These are phyloP conservation scores for Apamea anceps DNA, from an alignment of 2,888 invertebrate genomes.

Conservation along the genomic window DNA sequence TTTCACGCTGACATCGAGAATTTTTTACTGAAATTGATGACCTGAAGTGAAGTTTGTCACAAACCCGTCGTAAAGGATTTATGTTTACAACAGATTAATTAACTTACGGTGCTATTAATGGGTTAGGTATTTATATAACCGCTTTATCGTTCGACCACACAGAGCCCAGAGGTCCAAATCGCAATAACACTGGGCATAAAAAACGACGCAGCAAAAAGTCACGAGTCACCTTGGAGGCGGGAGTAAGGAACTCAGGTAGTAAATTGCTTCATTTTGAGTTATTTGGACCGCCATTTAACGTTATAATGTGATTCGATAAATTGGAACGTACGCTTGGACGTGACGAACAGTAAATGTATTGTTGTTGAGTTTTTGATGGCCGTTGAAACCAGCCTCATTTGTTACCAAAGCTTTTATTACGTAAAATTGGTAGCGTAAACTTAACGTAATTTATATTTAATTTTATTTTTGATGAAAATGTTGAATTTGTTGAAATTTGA, in stretches of 20 bases:
- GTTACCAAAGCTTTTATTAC: conserved; percentile 43
- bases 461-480: not conserved
- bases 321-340: conserved; percentile 70
- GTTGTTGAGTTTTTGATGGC: conserved; percentile 51
- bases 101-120: conserved; percentile 66
- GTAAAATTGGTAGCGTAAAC: conserved; percentile 22
- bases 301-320: conserved; percentile 76
- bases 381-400: conserved; percentile 41
- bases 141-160: conserved; percentile 78
- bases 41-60: conserved; percentile 51
- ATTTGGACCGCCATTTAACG: conserved; percentile 72
- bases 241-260: conserved; percentile 89
- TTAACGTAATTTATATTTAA: not conserved
- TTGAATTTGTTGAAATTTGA: not conserved
- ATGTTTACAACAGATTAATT: conserved; percentile 66
- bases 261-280: conserved; percentile 87
- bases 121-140: conserved; percentile 64
- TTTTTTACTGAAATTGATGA: conserved; percentile 56
- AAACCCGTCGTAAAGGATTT: conserved; percentile 55
- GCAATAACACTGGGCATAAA: conserved; percentile 82
- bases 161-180: conserved; percentile 85
- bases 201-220: conserved; percentile 84
- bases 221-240: conserved; percentile 86
- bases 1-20: conserved; percentile 33
- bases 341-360: conserved; percentile 59